These are phyloP conservation scores for Epinotia bilunana DNA, from an alignment of 2,888 invertebrate genomes.

Conservation along the genomic window DNA sequence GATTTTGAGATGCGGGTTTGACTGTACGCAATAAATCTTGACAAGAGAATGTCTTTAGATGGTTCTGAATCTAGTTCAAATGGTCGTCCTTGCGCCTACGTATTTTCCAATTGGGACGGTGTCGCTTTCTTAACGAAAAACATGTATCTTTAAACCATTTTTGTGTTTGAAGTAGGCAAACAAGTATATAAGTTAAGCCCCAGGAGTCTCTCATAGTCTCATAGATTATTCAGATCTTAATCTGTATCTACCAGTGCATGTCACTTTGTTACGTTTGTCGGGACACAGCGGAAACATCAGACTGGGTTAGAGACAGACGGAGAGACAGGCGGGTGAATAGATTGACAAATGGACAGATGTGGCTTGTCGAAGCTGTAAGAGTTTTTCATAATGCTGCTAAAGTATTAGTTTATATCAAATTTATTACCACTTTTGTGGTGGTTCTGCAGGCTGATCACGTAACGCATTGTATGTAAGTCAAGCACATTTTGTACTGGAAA, in stretches of 20 bases:
- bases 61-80: slow-evolving; percentile 11
- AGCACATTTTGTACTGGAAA: too few species aligned
- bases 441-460: too few species aligned
- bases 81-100: slow-evolving; percentile 21
- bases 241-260: slow-evolving; percentile 3
- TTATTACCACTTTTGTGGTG: too few species aligned
- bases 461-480: too few species aligned
- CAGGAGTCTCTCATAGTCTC: background rate
- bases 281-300: slow-evolving; percentile 20
- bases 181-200: background rate
- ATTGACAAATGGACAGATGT: slow-evolving; percentile 23
- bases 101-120: background rate
- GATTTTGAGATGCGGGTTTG: background rate
- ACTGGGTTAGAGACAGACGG: slow-evolving; percentile 8
- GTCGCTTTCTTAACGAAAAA: slow-evolving; percentile 12
- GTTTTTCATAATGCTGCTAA: background rate
- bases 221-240: slow-evolving; percentile 19
- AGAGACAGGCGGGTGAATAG: slow-evolving; percentile 10
- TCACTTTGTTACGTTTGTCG: background rate
- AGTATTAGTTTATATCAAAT: background rate
- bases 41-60: slow-evolving; percentile 13
- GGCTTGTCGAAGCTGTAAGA: slow-evolving; percentile 2
- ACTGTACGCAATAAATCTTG: slow-evolving; percentile 2
- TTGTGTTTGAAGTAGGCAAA: background rate
- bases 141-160: slow-evolving; percentile 13